phyloP scores from a whole-genome alignment of 1,140 invertebrate genomes.

The Nasonia giraulti region DNA sequence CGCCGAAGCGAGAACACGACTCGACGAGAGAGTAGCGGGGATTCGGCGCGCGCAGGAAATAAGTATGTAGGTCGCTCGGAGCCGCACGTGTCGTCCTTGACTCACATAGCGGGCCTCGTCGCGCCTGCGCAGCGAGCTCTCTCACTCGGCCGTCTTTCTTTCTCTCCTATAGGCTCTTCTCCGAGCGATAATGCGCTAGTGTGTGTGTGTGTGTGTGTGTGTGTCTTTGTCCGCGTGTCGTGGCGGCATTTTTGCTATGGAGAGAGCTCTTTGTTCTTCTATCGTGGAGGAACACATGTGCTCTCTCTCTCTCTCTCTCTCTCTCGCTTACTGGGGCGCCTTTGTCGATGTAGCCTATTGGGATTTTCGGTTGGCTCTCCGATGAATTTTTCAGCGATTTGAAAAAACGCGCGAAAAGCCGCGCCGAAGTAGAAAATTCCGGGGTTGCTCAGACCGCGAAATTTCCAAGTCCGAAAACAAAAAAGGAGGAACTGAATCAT shows the following conservation, averaged over 20 bases:
- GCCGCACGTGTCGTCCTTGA: slow-evolving; percentile 76
- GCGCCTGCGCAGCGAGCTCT: slow-evolving; percentile 43
- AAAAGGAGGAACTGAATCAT: too few species aligned
- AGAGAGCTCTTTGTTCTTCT: not conserved
- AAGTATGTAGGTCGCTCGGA: slow-evolving; percentile 72
- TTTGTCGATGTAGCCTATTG: not conserved
- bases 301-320: not conserved
- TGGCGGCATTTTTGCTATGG: not conserved
- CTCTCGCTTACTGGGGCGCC: not conserved
- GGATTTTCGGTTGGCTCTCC: too few species aligned
- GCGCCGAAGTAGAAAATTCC: too few species aligned
- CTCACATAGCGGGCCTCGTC: slow-evolving; percentile 69
- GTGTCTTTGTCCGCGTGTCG: slow-evolving; percentile 27
- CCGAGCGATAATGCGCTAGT: slow-evolving; percentile 8
- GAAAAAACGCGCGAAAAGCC: too few species aligned
- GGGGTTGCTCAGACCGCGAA: too few species aligned
- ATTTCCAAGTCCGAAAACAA: not conserved
- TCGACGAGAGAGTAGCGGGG: not conserved
- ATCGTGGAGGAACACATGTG: not conserved
- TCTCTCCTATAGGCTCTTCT: slow-evolving; percentile 53
- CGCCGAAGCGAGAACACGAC: slow-evolving; percentile 51
- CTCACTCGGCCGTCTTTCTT: not conserved
- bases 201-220: slow-evolving; percentile 19
- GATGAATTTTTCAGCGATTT: too few species aligned
- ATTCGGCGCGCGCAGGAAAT: slow-evolving; percentile 35